Percentiles rank a stretch among this genome's conserved stretches.
Conservation (phyloP, 2,113 vertebrate genomes). For the Eublepharis macularius region DNA sequence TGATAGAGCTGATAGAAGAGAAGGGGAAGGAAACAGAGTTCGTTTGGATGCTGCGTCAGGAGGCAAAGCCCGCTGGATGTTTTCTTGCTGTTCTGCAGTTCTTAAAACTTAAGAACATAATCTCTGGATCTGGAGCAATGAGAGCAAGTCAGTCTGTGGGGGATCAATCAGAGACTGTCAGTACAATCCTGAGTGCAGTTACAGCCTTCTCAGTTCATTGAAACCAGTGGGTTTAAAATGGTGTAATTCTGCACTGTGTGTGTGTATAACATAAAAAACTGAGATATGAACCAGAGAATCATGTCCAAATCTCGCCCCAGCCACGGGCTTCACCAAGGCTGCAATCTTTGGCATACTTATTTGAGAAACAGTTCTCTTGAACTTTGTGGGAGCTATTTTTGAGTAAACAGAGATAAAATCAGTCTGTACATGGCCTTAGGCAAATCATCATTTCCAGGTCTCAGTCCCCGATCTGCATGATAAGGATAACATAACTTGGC, state of each 20-base stretch:
- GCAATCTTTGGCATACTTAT: too few relatives aligned
- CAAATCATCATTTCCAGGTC: not conserved
- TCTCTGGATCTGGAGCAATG: not conserved
- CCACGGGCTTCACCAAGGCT: not conserved
- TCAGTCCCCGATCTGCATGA: not conserved
- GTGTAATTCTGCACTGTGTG: too few relatives aligned
- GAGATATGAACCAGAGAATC: not conserved
- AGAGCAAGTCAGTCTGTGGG: not conserved
- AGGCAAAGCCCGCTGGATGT: not conserved
- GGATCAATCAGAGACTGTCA: too few relatives aligned
- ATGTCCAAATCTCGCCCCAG: not conserved
- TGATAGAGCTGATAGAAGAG: not conserved
- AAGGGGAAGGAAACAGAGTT: not conserved
- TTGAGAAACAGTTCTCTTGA: not conserved
- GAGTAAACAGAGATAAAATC: not conserved
- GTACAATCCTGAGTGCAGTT: too few relatives aligned
- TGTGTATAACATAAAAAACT: too few relatives aligned
- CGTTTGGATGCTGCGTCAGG: not conserved
- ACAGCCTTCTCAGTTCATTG: too few relatives aligned
- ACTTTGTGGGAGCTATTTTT: not conserved
- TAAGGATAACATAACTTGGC: too few relatives aligned
- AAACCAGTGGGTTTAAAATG: too few relatives aligned
- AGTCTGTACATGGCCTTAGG: not conserved
- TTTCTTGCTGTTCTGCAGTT: not conserved
- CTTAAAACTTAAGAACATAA: not conserved